Base-by-base conservation (phyloP, 2,888 invertebrate genomes). In the Caenorhabditis zanzibari region DNA sequence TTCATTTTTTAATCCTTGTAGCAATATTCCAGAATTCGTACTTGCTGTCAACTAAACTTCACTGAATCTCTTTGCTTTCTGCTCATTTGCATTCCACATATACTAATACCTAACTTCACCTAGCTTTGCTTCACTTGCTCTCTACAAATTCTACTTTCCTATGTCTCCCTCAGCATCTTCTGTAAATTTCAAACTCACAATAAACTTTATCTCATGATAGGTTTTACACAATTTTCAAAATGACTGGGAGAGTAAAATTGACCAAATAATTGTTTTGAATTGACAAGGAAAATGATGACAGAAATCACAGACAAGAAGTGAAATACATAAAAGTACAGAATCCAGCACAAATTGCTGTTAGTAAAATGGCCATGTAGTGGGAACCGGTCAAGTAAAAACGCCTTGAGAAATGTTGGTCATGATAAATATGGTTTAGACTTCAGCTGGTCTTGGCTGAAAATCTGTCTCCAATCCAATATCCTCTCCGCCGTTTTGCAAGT, bases 1-100 rank as follows among this genome's bases (percentile, higher is more conserved):
- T 22, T 14, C 6, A 24, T 28, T 44, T 7, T 16, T 16, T 6
- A 10, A 26, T 1, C 32, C 41, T 19, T 1, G 16, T 26, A 3
- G 16, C 32, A 14, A 44, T 2, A 24, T 81, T 88, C 72, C 82
- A 90, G 91, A 91, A 47, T 91, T 91, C 64, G 90, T 90, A 38
- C 86, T 91, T 54, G 90, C 91, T 59, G 90, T 91, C 47, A 90
- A 90, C 81, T 91, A 74, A 90, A 32, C 19, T 2, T n/a, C n/a
- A n/a, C 38, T 35, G 16, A 47, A 28, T 24, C 44, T 69, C 59
- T 16, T 32, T 19, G 66, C 61, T 69, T 81, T 28, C 64, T 69
- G 64, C 81, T 74, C 74, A 74, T 68, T 61, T 59, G 74, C 73
- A 19, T 72, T 32, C 24, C 2, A 41, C 28, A 73, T 49, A 80